Base-by-base conservation (phyloP, 1,140 invertebrate species). In the Sarcophaga peregrina region DNA sequence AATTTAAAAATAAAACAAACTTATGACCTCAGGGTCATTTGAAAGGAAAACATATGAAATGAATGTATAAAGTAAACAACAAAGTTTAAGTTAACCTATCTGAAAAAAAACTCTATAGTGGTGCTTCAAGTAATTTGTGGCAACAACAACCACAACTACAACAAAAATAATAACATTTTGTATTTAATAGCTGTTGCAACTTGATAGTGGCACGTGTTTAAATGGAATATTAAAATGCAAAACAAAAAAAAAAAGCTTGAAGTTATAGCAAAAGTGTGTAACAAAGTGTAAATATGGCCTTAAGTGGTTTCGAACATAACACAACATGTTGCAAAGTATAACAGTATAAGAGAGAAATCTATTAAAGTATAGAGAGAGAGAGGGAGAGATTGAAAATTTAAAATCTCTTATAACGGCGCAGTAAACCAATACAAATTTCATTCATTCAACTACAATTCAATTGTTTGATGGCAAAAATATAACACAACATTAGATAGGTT, bases 371-470 rank as follows among this genome's bases (percentile, higher is more conserved):
- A 48, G 46, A 48, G 45, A 78, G 75, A 25, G 46, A 15, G 45
- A 13, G 50, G 13, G 75, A 50, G n/a, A 50, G 8, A n/a, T n/a
- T 78, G 37, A 47, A 8, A 78, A 37, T 37, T 37, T 20, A 20
- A 17, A 52, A 78, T 20, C 75, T 78, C 75, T 78, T 78, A 78
- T 78, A 78, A 45, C 6, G n/a, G 47, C 15, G 74, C 74, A 76
- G 74, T 17, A 47, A 7, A 76, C 45, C 74, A 76, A 48, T 48
- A n/a, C 74, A 76, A 76, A n/a, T 17, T 48, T 17, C 75, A 78
- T 68, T 68, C 75, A 78, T 76, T 48, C 45, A 76, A 15, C 2
- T 76, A 47, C 17, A 8, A 72, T 72, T 20, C 62, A 72, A 72
- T 17, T 72, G 37, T 72, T 25, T 37, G 25, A 37, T 37, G 25